Base-by-base conservation (phyloP, 2,797 vertebrate genomes). In the Fistularia commersonii region DNA sequence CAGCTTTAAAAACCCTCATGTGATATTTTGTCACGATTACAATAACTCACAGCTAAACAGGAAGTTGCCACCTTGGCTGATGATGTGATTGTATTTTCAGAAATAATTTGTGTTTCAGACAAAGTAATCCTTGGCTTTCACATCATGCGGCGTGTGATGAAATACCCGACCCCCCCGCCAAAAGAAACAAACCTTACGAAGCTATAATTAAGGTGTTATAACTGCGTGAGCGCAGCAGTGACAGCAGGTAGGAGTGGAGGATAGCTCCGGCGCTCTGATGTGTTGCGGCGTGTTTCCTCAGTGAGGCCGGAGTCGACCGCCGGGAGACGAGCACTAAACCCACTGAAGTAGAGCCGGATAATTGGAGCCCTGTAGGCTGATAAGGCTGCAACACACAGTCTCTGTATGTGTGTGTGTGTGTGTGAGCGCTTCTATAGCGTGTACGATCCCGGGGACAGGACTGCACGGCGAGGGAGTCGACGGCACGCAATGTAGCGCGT, bases 271-370 rank as follows among this genome's bases (percentile, higher is more conserved):
- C 66, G 53, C 48, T 5, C 14, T 14, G 55, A 50, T 43, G 51
- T 72, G 48, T 69, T 60, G 2, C 55, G 56, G 58, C 12, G 32
- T 9, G 49, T n/a, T 61, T 72, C 32, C 49, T 5, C 56, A 58
- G 69, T 51, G 66, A 52, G 7, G 59, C 38, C 55, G 34, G 55
- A 63, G 40, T 14, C 42, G 40, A 59, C 56, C 57, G 47, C 51
- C 31, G 66, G 72, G 59, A 65, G 50, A 66, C 8, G 54, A 59
- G 60, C 42, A 31, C 38, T n/a, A 60, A 76, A 69, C 54, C 68
- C 61, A 36, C 41, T 67, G 66, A 64, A 72, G 72, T 54, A 78
- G 52, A 79, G 64, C 62, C 51, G 48, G 57, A 74, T 85, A 84
- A 84, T 80, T 80, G 71, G 69, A 60, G 63, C 70, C 54, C 62